These are phyloP conservation scores for Nasonia oneida DNA, from an alignment of 2,888 invertebrate genomes.

Conservation along the genomic window DNA sequence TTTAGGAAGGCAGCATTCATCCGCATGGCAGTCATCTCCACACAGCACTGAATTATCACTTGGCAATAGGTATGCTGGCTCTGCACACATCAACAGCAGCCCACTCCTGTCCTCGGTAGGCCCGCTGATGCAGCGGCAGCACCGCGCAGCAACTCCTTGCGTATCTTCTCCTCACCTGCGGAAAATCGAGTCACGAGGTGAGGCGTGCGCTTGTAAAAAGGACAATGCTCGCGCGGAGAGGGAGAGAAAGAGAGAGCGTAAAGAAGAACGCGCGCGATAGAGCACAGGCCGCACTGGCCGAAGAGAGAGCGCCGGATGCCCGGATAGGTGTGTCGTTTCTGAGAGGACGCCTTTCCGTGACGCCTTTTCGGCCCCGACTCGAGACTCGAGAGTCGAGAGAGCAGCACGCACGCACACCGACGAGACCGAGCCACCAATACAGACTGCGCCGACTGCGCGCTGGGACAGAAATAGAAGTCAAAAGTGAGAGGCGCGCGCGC, in stretches of 20 bases:
- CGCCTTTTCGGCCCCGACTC: conserved; percentile 55
- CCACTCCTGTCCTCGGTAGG: background rate
- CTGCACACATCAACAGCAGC: background rate
- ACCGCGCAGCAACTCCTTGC: background rate
- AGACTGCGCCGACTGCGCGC: background rate
- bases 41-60: background rate
- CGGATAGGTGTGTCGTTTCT: conserved; percentile 63
- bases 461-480: conserved; percentile 47
- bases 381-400: background rate
- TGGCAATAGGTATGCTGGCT: background rate
- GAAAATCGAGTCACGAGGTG: conserved; percentile 33
- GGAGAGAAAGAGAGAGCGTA: conserved; percentile 25
- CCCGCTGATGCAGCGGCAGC: background rate
- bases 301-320: conserved; percentile 39
- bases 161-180: background rate
- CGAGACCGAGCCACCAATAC: background rate
- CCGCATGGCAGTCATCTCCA: conserved; percentile 10
- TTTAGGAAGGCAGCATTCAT: conserved; percentile 37
- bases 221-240: conserved; percentile 22
- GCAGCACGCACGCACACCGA: conserved; percentile 11
- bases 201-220: conserved; percentile 14
- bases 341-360: conserved; percentile 63
- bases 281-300: conserved; percentile 21
- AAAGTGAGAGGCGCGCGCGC: background rate
- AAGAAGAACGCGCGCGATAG: conserved; percentile 7